A percentile compares a stretch with the other conserved stretches of the same genome.
phyloP scores from a whole-genome alignment of 1,140 invertebrate species.

The Cataglyphis hispanica region DNA sequence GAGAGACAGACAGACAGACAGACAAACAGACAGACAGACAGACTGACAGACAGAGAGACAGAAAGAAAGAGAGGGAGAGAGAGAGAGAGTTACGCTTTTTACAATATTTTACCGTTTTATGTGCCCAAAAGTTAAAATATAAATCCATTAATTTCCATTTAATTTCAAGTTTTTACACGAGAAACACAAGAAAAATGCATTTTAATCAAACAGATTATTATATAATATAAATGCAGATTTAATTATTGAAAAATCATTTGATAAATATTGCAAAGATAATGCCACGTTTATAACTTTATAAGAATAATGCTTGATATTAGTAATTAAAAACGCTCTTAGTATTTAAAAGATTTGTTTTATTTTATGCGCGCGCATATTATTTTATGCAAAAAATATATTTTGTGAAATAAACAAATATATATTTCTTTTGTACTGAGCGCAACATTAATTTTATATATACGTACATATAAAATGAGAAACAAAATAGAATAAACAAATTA shows the following conservation, averaged over 20 bases:
- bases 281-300: constrained; percentile 11
- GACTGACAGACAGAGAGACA: too few relatives aligned
- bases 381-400: constrained; percentile 24
- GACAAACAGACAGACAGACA: too few relatives aligned
- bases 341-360: constrained; percentile 15
- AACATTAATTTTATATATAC: constrained; percentile 31
- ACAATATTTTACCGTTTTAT: too few relatives aligned
- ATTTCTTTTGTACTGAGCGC: constrained; percentile 6
- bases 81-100: neutral
- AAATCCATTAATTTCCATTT: constrained; percentile 4
- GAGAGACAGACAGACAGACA: too few relatives aligned
- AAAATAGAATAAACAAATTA: neutral
- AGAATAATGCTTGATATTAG: neutral
- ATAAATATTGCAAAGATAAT: constrained; percentile 12
- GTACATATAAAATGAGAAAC: neutral
- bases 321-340: constrained; percentile 29
- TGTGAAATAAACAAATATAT: constrained; percentile 13
- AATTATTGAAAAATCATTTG: constrained; percentile 21
- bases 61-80: too few relatives aligned
- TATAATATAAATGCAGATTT: neutral
- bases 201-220: constrained; percentile 16
- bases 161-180: neutral
- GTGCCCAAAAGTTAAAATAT: constrained; percentile 12
- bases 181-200: constrained; percentile 34
- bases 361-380: neutral